These are phyloP conservation scores for Scartelaos histophorus DNA, from an alignment of 2,113 vertebrate species.

Conservation along the genomic window DNA sequence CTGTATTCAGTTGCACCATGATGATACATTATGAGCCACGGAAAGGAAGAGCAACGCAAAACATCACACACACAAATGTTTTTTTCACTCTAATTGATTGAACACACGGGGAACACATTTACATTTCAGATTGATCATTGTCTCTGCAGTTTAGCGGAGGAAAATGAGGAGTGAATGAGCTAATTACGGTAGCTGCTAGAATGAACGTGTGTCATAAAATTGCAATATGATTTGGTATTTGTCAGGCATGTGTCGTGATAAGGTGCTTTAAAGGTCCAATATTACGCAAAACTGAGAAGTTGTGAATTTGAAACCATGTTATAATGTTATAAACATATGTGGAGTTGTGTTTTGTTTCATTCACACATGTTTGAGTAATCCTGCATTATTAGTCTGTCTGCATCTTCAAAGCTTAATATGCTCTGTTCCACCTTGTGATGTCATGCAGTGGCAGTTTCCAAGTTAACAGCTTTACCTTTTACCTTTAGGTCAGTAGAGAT, in stretches of 20 bases:
- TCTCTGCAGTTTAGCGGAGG: conserved; percentile 49
- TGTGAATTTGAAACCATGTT: too few species aligned
- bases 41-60: conserved; percentile 18
- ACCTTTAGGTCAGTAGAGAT: too few species aligned
- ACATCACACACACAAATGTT: conserved; percentile 36
- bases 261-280: conserved; percentile 22
- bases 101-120: conserved; percentile 50
- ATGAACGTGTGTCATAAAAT: conserved; percentile 51
- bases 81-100: conserved; percentile 56
- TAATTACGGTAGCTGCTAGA: conserved; percentile 49
- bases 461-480: too few species aligned
- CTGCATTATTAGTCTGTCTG: too few species aligned
- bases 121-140: conserved; percentile 65
- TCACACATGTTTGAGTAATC: too few species aligned
- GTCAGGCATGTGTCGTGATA: conserved; percentile 27
- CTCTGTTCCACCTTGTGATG: too few species aligned
- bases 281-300: too few species aligned
- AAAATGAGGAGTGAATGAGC: conserved; percentile 34
- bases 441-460: too few species aligned
- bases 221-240: conserved; percentile 22
- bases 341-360: too few species aligned
- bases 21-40: conserved; percentile 25
- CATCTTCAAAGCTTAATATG: too few species aligned
- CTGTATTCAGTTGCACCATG: conserved; percentile 11
- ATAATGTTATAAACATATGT: too few species aligned